Base-by-base conservation (phyloP, 2,888 invertebrate genomes). In the Tridacna crocea region DNA sequence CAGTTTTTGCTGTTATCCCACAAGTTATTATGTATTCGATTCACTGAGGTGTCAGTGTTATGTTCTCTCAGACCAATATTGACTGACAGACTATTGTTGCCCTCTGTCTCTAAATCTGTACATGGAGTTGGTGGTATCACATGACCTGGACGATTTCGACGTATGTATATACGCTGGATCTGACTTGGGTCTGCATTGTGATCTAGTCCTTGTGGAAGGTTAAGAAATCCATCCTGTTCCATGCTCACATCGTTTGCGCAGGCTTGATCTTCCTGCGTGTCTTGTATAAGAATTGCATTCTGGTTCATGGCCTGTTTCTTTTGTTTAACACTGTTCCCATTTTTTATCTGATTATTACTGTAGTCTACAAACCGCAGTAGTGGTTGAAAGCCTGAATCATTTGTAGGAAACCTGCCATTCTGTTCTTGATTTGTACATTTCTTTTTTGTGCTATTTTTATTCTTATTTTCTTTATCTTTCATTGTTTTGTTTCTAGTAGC, bases 401-500 rank as follows among this genome's bases (percentile, higher is more conserved):
- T 46, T n/a, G 19, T 24, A 10, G n/a, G 70, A 22, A 70, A 46
- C 26, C 24, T 8, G n/a, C 46, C 46, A 4, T 66, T 77, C 66
- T 77, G 58, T 26, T 63, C 24, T 51, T 48, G 15, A 47, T 19
- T 27, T 13, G 47, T 60, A 19, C 26, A 27, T 36, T 68, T 74
- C 60, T 65, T 79, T 19, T 36, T 58, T 17, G 73, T 74, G 47
- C 24, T 68, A 60, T 82, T 84, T 75, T 84, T 84, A 46, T 68
- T 73, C 58, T 58, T 84, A 51, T 84, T 84, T 79, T 84, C 84
- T 26, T 84, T 84, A 58, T 84, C 81, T 55, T 82, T 84, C 19
- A 72, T 15, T n/a, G 74, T 65, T 75, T 84, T 84, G 11, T 77
- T 79, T 17, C 81, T 22, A 19, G 76, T 81, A 12, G n/a, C 51